Evolutionary conservation across 2,888 invertebrate species (phyloP).

Genomic region (Pogonocherus hispidulus): DNA sequence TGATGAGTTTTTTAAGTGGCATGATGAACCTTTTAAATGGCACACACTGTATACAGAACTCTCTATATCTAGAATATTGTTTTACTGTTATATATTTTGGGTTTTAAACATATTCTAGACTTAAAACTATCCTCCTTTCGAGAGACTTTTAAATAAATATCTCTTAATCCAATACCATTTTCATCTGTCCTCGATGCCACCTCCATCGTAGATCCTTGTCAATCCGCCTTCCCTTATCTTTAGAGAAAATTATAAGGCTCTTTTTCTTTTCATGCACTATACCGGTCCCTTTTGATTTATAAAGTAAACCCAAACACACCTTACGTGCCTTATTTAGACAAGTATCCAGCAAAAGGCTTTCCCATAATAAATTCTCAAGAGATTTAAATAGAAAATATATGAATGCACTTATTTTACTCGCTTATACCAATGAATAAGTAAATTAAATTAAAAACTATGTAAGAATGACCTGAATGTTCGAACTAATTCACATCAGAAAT

Average conservation of each 20-base stretch:
- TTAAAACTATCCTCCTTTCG: background rate
- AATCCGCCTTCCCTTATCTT: background rate
- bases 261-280: slow-evolving; percentile 2
- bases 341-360: background rate
- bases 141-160: background rate
- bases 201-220: slow-evolving; percentile 1
- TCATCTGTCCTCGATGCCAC: background rate
- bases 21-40: too few species aligned
- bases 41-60: too few species aligned
- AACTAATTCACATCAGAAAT: too few species aligned
- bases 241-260: background rate
- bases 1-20: too few species aligned
- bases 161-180: background rate
- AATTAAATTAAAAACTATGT: too few species aligned
- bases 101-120: background rate
- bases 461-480: too few species aligned
- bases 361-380: background rate
- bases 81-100: too few species aligned
- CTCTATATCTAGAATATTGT: too few species aligned
- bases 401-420: background rate
- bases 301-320: background rate
- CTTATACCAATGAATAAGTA: too few species aligned
- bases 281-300: slow-evolving; percentile 4
- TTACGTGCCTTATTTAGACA: background rate
- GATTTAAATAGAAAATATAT: background rate